Conservation (phyloP, 2,888 invertebrate species). For the Latheticus oryzae region DNA sequence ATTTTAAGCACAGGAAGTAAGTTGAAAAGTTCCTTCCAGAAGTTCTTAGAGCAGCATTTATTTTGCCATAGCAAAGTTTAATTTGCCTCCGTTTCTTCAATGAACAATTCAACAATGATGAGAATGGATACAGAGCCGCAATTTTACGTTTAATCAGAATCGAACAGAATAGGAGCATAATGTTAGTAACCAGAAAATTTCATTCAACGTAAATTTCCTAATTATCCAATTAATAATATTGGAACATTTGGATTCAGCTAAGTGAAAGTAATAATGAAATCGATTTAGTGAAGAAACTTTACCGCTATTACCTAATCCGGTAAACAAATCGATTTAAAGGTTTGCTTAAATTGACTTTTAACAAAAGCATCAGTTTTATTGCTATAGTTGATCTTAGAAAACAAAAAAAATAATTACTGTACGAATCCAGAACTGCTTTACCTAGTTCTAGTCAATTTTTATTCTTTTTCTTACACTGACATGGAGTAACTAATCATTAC, state of each 20-base stretch:
- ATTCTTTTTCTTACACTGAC: constrained; percentile 13
- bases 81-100: constrained; percentile 14
- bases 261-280: constrained; percentile 21
- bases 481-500: constrained; percentile 28
- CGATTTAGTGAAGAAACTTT: constrained; percentile 27
- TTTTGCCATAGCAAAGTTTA: constrained; percentile 23
- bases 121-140: constrained; percentile 24
- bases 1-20: constrained; percentile 17
- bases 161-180: neutral
- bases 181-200: neutral
- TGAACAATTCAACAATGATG: constrained; percentile 36
- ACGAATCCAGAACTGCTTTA: constrained; percentile 18
- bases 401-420: constrained; percentile 18
- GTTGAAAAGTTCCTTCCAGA: constrained; percentile 24
- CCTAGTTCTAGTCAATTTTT: constrained; percentile 16
- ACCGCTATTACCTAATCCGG: constrained; percentile 14
- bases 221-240: constrained; percentile 29
- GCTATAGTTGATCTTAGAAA: constrained; percentile 14
- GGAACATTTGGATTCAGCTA: constrained; percentile 12
- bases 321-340: constrained; percentile 28
- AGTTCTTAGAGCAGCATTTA: constrained; percentile 28
- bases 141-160: constrained; percentile 28
- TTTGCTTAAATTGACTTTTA: constrained; percentile 27
- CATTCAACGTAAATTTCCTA: constrained; percentile 5
- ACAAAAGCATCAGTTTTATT: constrained; percentile 20